Base-by-base conservation (phyloP, 2,113 vertebrate species). In the Piprites chloris region DNA sequence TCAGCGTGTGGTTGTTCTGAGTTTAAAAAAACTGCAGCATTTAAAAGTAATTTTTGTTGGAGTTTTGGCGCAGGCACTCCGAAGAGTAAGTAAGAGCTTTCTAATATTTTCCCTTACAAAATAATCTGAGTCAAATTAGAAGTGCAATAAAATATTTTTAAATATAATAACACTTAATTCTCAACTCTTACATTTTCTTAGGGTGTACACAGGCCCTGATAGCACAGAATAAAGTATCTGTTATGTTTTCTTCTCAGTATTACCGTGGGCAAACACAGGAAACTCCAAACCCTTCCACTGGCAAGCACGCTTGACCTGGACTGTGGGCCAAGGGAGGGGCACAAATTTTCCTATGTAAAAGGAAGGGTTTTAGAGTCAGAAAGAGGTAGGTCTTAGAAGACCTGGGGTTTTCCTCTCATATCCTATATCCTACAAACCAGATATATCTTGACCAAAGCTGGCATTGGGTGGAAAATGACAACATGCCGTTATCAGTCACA, bases 81-180 rank as follows among this genome's bases (percentile, higher is more conserved):
- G n/a, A 49, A 73, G 69, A 55, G 44, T 47, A 71, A 84, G 56
- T 8, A 41, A 82, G 42, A 76, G 23, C 47, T 26, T 90, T 91
- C 75, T 83, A 72, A 52, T 73, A 52, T 87, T 87, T 94, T 81
- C 47, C 62, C 24, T 69, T 89, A 84, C 72, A 76, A 85, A 93
- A 79, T 77, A 90, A 76, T 72, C 69, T 58, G 41, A 87, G 59
- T 83, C 82, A 83, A 93, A 91, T 89, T 59, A 83, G 47, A 71
- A 50, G 41, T 32, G 47, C n/a, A 46, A 41, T 50, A 73, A 80
- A 52, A 5, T 49, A 19, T 26, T 62, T 87, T 79, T 13, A 52
- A 79, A 76, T 79, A 12, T 26, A 55, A 27, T 32, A 56, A 13
- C 28, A 49, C 26, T 42, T 68, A 83, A 68, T 87, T 74, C 37